phyloP scores from a whole-genome alignment of 2,113 vertebrate species.

The Myotis brandtii region DNA sequence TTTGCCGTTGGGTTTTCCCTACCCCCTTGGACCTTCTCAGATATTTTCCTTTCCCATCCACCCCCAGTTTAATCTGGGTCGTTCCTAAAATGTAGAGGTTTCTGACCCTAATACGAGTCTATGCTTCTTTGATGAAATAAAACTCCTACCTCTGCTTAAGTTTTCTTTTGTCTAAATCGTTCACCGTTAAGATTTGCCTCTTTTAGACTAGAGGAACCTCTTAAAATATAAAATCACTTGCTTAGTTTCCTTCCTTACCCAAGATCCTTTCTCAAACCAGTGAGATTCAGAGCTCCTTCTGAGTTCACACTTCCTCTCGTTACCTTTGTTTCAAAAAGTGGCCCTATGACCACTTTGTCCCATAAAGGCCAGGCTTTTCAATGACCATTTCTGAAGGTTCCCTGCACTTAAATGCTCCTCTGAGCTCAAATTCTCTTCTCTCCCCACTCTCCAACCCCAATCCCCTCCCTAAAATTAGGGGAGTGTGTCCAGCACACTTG shows the following conservation, averaged over 20 bases:
- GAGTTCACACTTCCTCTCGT: background rate
- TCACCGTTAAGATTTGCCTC: constrained; percentile 2
- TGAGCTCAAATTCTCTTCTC: background rate
- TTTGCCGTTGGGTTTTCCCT: constrained; percentile 8
- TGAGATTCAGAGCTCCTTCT: background rate
- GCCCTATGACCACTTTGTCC: background rate
- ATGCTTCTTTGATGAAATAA: constrained; percentile 22
- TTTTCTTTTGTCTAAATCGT: constrained; percentile 17
- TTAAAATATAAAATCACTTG: constrained; percentile 58
- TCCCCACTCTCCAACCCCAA: background rate
- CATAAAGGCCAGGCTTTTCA: background rate
- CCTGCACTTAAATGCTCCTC: background rate
- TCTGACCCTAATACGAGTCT: background rate
- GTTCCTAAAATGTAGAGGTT: constrained; percentile 44
- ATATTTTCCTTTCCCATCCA: constrained; percentile 7
- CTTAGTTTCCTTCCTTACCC: constrained; percentile 44
- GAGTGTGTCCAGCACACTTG: background rate
- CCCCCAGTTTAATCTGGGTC: background rate
- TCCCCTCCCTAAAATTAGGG: background rate
- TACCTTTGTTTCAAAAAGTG: constrained; percentile 56
- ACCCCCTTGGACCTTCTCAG: background rate
- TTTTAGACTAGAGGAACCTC: constrained; percentile 40
- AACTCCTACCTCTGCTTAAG: constrained; percentile 39
- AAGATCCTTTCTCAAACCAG: constrained; percentile 1
- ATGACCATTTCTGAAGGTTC: background rate